Base-by-base conservation (phyloP, 2,797 vertebrate species). In the Petrocephalus sullivani region DNA sequence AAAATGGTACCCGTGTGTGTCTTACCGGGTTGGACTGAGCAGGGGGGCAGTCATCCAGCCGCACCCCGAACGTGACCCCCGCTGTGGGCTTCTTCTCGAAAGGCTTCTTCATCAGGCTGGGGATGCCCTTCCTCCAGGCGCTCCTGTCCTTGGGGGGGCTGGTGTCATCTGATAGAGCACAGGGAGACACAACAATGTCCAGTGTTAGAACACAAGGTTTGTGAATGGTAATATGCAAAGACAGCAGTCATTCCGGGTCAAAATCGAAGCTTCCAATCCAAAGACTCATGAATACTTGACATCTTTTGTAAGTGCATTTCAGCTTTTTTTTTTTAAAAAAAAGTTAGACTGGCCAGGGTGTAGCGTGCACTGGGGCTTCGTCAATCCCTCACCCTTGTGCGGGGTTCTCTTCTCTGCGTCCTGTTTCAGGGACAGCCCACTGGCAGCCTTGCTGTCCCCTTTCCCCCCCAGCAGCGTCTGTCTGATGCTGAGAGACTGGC, bases 61-160 rank as follows among this genome's bases (percentile, higher is more conserved):
- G 95, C 88, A 99, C 97, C 5, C 98, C 98, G 9, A 99, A 99
- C 0, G 97, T 99, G 89, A 97, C 96, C 0, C 96, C 96, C 16
- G 96, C 95, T 3, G 96, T 91, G 51, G 96, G 92, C 90, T 98
- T 99, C 92, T 97, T 99, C 89, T 99, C 98, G 92, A 97, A 97
- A 0, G 97, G 96, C 91, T 98, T 99, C 90, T 97, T 97, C 96
- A 98, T 97, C 49, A 99, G 97, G 67, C 96, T 97, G 1, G 98
- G 95, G 86, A 99, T 98, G 28, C 97, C 97, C 91, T 96, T 97
- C 94, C 97, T 96, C 98, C 98, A 99, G 0, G 96, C 95, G 5
- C 94, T 97, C 92, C 96, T 97, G 94, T 99, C 98, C 93, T 98
- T 97, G 0, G 98, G 98, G 58, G 98, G 98, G 92, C 98, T 99